These are phyloP conservation scores for Lutraria lutraria DNA, from an alignment of 2,888 invertebrate species.

Conservation along the genomic window DNA sequence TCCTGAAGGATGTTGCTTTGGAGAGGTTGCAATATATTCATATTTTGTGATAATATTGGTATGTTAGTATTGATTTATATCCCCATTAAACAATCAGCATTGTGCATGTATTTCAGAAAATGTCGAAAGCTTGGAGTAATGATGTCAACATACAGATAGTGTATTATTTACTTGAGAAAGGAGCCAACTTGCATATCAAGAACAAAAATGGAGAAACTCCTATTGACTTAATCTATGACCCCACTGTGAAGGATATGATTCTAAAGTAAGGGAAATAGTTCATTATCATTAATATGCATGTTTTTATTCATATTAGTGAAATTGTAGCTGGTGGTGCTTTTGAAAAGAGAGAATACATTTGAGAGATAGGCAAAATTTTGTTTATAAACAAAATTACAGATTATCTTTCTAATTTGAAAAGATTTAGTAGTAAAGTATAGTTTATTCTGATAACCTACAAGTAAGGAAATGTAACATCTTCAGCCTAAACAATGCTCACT, in stretches of 20 bases:
- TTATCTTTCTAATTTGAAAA: too few relatives aligned
- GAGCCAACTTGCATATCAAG: constrained; percentile 61
- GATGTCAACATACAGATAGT: constrained; percentile 59
- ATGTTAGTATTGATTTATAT: too few relatives aligned
- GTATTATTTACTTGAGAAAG: constrained; percentile 60
- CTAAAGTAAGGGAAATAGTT: constrained; percentile 47
- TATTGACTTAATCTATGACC: constrained; percentile 60
- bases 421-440: not conserved
- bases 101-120: not conserved
- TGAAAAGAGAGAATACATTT: not conserved
- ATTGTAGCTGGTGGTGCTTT: not conserved
- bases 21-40: too few relatives aligned
- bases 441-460: too few relatives aligned
- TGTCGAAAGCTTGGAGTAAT: not conserved
- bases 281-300: not conserved
- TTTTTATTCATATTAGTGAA: not conserved
- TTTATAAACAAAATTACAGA: not conserved
- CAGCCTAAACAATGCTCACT: too few relatives aligned
- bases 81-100: too few relatives aligned
- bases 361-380: not conserved
- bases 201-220: constrained; percentile 60
- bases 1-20: too few relatives aligned
- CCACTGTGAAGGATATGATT: constrained; percentile 55
- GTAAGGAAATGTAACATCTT: too few relatives aligned
- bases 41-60: too few relatives aligned